phyloP scores from a whole-genome alignment of 2,797 vertebrate genomes.

The Lindbergichthys nudifrons region DNA sequence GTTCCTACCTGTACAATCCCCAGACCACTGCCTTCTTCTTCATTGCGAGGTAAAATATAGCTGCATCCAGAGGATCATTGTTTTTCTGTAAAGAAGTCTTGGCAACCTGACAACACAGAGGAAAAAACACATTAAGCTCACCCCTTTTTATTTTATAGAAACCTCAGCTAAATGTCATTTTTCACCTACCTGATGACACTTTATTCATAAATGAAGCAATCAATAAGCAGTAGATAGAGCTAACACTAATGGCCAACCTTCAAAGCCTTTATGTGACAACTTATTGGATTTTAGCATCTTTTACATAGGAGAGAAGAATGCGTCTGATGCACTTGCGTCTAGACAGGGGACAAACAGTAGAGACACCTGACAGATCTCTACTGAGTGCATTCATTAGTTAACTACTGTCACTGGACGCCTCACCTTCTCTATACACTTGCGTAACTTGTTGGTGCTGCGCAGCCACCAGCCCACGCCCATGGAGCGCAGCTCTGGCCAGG shows the following conservation, averaged over 20 bases:
- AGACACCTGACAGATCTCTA: too few relatives aligned
- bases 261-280: conserved; percentile 6
- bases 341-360: too few relatives aligned
- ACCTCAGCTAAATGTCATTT: conserved; percentile 23
- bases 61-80: conserved; percentile 96
- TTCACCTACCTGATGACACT: conserved; percentile 13
- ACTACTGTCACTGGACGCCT: not conserved
- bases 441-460: conserved; percentile 91
- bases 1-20: conserved; percentile 94
- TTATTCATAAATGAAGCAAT: conserved; percentile 36
- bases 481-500: conserved; percentile 95
- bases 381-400: not conserved
- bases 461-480: conserved; percentile 99
- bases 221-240: conserved; percentile 7
- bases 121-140: conserved; percentile 28
- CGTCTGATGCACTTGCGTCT: not conserved
- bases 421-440: conserved; percentile 97
- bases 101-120: conserved; percentile 87
- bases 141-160: conserved; percentile 14
- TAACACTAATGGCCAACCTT: conserved; percentile 14
- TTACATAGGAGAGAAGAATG: not conserved
- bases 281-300: not conserved
- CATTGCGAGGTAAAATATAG: conserved; percentile 97
- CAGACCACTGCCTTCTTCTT: conserved; percentile 98
- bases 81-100: conserved; percentile 95